These are phyloP conservation scores for Toxotes lorentzi DNA, from an alignment of 2,797 vertebrate species.

Conservation along the genomic window DNA sequence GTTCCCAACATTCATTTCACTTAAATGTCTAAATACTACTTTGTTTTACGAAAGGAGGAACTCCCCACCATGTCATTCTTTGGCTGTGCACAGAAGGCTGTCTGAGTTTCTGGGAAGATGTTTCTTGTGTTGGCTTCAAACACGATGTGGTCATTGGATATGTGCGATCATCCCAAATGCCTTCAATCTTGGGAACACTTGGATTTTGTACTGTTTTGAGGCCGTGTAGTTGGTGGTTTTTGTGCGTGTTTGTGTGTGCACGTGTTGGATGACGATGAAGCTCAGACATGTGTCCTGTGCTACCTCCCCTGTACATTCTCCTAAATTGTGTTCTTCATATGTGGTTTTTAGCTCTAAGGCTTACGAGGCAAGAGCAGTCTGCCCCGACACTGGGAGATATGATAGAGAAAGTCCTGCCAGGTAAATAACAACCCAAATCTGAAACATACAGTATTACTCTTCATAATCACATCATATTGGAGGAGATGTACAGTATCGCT, in stretches of 20 bases:
- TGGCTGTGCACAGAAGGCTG: slow-evolving; percentile 51
- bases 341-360: slow-evolving; percentile 92
- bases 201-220: slow-evolving; percentile 9
- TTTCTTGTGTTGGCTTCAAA: slow-evolving; percentile 33
- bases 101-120: slow-evolving; percentile 62
- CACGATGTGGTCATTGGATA: slow-evolving; percentile 16
- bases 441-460: slow-evolving; percentile 46
- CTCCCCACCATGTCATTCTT: slow-evolving; percentile 25
- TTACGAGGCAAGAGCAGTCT: slow-evolving; percentile 98
- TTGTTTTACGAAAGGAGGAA: slow-evolving; percentile 30
- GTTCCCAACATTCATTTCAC: slow-evolving; percentile 26
- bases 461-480: slow-evolving; percentile 49
- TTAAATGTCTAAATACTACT: slow-evolving; percentile 16
- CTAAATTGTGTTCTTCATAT: slow-evolving; percentile 84
- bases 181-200: slow-evolving; percentile 10
- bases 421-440: slow-evolving; percentile 85
- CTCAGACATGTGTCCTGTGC: slow-evolving; percentile 66
- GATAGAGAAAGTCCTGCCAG: slow-evolving; percentile 95
- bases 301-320: slow-evolving; percentile 54
- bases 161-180: slow-evolving; percentile 26
- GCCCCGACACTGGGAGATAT: slow-evolving; percentile 97
- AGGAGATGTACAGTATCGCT: slow-evolving; percentile 20
- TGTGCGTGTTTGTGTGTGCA: slow-evolving; percentile 45
- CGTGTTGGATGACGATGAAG: slow-evolving; percentile 37
- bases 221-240: slow-evolving; percentile 1